phyloP scores from a whole-genome alignment of 2,113 vertebrate species.

The Amblyornis subalaris region DNA sequence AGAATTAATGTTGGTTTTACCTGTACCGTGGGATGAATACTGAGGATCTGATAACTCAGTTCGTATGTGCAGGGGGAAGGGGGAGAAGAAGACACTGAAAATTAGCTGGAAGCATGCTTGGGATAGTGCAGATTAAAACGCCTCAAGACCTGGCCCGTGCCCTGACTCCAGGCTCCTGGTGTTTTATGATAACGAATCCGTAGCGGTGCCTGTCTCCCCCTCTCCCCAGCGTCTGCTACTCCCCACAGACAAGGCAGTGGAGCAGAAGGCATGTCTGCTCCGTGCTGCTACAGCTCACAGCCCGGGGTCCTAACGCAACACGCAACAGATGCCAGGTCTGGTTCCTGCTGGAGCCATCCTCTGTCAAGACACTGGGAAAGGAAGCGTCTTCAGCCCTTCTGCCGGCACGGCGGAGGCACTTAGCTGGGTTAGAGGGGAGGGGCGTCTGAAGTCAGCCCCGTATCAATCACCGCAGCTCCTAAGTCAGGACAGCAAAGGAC shows the following conservation, averaged over 20 bases:
- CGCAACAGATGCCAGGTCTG: conserved; percentile 40
- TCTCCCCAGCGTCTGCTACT: conserved; percentile 17
- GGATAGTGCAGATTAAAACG: neutral
- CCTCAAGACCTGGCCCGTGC: neutral
- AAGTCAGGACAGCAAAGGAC: neutral
- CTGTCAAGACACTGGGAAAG: neutral
- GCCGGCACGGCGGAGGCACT: fast-evolving
- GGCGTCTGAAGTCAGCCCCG: neutral
- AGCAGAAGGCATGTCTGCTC: conserved; percentile 40
- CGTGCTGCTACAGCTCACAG: conserved; percentile 37
- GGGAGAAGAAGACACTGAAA: neutral
- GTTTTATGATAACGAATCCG: neutral
- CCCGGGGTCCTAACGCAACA: neutral
- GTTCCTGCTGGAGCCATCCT: conserved; percentile 9
- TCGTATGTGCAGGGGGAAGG: neutral
- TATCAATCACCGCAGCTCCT: neutral
- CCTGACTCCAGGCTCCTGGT: neutral
- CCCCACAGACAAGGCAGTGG: neutral
- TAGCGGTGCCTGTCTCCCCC: neutral
- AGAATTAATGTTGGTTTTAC: conserved; percentile 22
- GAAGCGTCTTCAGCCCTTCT: neutral
- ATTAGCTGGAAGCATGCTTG: neutral
- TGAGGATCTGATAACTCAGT: neutral
- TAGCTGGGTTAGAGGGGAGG: neutral
- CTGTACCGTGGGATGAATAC: neutral